Conservation (phyloP, 1,140 invertebrate genomes). For the Anagrus nilaparvatae region DNA sequence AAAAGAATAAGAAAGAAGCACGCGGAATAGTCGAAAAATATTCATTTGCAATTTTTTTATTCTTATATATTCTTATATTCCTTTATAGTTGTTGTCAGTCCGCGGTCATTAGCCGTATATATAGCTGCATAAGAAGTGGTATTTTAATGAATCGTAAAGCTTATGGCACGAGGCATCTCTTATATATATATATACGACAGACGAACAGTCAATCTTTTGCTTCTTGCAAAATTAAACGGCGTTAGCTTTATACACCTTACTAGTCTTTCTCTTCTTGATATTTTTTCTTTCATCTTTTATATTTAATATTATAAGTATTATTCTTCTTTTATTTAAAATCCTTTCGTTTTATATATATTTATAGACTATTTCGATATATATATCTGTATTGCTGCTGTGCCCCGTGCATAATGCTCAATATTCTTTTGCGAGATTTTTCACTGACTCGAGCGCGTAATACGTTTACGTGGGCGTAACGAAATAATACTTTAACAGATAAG, state of each 20-base stretch:
- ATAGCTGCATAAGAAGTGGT: constrained; percentile 37
- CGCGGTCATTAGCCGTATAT: constrained; percentile 31
- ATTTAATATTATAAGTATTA: constrained; percentile 1
- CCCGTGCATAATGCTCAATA: too few relatives aligned
- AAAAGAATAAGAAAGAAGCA: constrained; percentile 3
- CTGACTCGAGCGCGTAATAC: constrained; percentile 16
- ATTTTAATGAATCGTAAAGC: constrained; percentile 37
- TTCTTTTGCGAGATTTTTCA: too few relatives aligned
- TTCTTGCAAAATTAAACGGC: constrained; percentile 28
- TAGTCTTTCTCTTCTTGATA: neutral
- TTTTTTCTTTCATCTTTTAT: neutral
- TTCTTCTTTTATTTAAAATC: neutral
- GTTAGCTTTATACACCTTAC: constrained; percentile 13
- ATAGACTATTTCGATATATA: too few relatives aligned
- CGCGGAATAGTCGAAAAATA: constrained; percentile 2
- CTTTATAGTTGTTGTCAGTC: neutral
- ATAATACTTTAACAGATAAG: constrained; percentile 17
- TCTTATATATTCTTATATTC: constrained; percentile 26
- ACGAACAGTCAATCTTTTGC: constrained; percentile 29
- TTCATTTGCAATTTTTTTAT: constrained; percentile 8
- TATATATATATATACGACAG: constrained; percentile 19
- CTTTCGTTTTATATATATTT: too few relatives aligned
- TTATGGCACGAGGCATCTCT: constrained; percentile 23
- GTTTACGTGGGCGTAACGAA: constrained; percentile 19
- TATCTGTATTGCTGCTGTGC: too few relatives aligned